Evolutionary conservation across 2,888 invertebrate genomes (phyloP).

Genomic region (Volucella bombylans): DNA sequence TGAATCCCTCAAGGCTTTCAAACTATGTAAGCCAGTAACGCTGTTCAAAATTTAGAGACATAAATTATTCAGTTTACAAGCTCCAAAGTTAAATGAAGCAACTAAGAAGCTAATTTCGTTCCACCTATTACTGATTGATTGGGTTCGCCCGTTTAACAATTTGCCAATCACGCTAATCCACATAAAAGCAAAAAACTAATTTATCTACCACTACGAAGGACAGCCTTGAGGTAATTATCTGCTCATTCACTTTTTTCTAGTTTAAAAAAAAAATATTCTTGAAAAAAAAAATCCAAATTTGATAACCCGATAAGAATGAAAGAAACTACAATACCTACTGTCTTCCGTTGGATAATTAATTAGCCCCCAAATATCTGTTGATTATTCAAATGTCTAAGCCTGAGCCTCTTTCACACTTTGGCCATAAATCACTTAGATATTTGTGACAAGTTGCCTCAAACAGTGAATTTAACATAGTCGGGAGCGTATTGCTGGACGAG

Average conservation of each 20-base stretch:
- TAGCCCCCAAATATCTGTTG: conserved; percentile 7
- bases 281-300: neutral
- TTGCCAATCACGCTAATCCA: conserved; percentile 6
- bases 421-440: conserved; percentile 4
- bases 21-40: too few species aligned
- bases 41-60: too few species aligned
- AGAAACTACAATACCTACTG: neutral
- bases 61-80: neutral
- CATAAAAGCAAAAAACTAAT: neutral
- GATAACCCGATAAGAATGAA: neutral
- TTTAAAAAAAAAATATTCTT: neutral
- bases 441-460: neutral
- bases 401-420: neutral
- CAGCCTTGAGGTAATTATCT: conserved; percentile 20
- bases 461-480: too few species aligned
- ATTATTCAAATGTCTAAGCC: neutral
- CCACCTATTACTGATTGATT: neutral
- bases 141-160: neutral
- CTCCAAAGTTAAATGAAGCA: neutral
- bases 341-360: conserved; percentile 4
- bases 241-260: neutral
- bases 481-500: too few species aligned
- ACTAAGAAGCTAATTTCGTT: neutral
- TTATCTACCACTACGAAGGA: neutral
- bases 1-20: too few species aligned